Percentiles rank a stretch among this genome's conserved stretches.
phyloP scores from a whole-genome alignment of 23 tunicate genomes.

The Halocynthia roretzi region DNA sequence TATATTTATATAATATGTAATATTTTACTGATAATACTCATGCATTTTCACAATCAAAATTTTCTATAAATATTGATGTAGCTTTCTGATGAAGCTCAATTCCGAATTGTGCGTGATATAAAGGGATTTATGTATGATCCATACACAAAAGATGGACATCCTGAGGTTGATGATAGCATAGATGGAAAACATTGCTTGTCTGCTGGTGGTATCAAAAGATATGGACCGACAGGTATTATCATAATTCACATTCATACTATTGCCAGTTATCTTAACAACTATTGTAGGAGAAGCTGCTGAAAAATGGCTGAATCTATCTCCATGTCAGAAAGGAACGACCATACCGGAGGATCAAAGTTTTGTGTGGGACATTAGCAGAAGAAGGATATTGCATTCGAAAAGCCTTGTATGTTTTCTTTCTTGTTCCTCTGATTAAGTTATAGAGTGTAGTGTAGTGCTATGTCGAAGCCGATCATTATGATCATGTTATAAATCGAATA shows the following conservation, averaged over 20 bases:
- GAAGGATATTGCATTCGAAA: constrained; percentile 20
- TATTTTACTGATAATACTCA: background rate
- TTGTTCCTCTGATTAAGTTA: too few relatives aligned
- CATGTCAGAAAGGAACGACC: background rate
- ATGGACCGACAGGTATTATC: constrained; percentile 1
- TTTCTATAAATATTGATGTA: background rate
- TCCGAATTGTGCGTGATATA: background rate
- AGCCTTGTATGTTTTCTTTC: constrained; percentile 1
- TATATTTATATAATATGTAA: background rate
- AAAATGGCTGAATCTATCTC: constrained; percentile 8
- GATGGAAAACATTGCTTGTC: background rate
- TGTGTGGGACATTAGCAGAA: constrained; percentile 58
- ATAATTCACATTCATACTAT: too few relatives aligned
- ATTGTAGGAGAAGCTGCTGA: constrained; percentile 5
- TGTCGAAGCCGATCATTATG: too few relatives aligned
- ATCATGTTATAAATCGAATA: too few relatives aligned
- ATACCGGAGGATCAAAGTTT: constrained; percentile 11
- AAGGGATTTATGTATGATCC: background rate
- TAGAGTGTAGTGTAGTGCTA: too few relatives aligned
- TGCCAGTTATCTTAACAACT: too few relatives aligned
- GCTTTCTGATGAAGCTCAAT: constrained; percentile 10
- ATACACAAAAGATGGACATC: background rate
- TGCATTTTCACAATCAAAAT: background rate
- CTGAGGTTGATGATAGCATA: background rate
- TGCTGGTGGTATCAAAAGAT: background rate